Percentiles rank a stretch among this genome's conserved stretches.
phyloP scores from a whole-genome alignment of 2,888 invertebrate genomes.

The Tholera decimalis region DNA sequence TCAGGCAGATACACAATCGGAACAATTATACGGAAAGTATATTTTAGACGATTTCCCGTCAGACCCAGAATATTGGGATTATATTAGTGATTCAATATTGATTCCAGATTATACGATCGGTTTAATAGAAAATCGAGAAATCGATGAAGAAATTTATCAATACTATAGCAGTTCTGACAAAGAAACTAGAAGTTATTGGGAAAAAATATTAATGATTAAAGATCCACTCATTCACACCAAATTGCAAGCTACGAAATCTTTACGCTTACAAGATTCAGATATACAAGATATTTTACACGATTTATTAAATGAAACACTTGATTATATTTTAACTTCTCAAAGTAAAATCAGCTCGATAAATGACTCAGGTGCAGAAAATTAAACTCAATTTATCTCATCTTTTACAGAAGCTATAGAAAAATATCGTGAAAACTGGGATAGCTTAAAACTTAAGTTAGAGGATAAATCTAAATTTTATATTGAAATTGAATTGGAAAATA shows the following conservation, averaged over 20 bases:
- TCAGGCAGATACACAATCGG: conserved; percentile 69
- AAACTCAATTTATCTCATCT: conserved; percentile 57
- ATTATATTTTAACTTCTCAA: conserved; percentile 33
- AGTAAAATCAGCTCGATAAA: conserved; percentile 27
- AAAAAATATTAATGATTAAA: conserved; percentile 74
- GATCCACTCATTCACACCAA: conserved; percentile 81
- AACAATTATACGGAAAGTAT: conserved; percentile 88
- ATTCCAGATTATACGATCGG: conserved; percentile 91
- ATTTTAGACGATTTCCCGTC: conserved; percentile 92
- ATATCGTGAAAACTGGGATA: conserved; percentile 83
- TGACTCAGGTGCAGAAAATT: conserved; percentile 57
- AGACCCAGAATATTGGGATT: conserved; percentile 86
- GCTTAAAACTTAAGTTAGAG: conserved; percentile 84
- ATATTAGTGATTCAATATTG: conserved; percentile 82
- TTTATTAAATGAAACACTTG: conserved; percentile 61
- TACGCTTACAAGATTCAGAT: conserved; percentile 56
- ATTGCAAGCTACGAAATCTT: conserved; percentile 62
- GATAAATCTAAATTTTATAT: conserved; percentile 80
- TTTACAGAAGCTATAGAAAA: conserved; percentile 79
- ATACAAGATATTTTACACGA: conserved; percentile 73
- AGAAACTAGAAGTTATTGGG: conserved; percentile 74
- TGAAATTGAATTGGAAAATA: conserved; percentile 86
- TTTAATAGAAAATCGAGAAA: conserved; percentile 88
- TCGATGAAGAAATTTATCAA: conserved; percentile 77
- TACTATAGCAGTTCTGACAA: conserved; percentile 80